phyloP scores from a whole-genome alignment of 1,140 invertebrate genomes.

The Penaeus indicus region DNA sequence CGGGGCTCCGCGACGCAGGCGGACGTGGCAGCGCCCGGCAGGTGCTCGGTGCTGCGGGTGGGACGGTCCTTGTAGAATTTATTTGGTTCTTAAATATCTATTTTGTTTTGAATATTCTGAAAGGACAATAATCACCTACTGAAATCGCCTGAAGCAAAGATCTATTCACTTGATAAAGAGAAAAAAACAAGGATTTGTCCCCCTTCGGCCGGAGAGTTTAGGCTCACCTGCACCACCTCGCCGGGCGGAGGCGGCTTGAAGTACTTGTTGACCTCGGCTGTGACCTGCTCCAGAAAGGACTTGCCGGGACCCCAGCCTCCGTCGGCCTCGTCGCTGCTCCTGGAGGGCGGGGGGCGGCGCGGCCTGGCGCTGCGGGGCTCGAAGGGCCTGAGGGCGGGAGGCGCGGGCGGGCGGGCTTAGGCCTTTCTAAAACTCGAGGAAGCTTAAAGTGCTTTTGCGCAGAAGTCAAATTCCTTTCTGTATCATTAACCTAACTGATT shows the following conservation, averaged over 20 bases:
- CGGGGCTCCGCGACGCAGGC: constrained; percentile 12
- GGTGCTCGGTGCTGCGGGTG: constrained; percentile 57
- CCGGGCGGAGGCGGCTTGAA: constrained; percentile 45
- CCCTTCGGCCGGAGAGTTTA: not conserved
- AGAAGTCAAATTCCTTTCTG: not conserved
- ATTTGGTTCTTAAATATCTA: no score
- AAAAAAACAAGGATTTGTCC: not conserved
- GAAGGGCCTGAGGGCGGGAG: not conserved
- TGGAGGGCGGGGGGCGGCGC: not conserved
- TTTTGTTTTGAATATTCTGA: no score
- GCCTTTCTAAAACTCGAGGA: not conserved
- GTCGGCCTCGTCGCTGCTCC: constrained; percentile 9
- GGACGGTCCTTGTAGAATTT: not conserved
- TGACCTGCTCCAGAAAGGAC: constrained; percentile 49
- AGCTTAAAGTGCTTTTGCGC: not conserved
- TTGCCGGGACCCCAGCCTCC: constrained; percentile 1
- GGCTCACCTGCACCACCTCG: constrained; percentile 40
- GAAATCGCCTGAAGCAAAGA: no score
- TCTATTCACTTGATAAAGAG: not conserved
- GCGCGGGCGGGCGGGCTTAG: not conserved
- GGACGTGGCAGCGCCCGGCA: constrained; percentile 45
- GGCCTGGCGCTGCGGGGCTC: not conserved
- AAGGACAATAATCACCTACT: no score
- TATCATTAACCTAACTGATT: no score
- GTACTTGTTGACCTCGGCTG: constrained; percentile 40